A percentile compares a stretch with the other conserved stretches of the same genome.
These are phyloP conservation scores for Drosophila paramelanica DNA, from an alignment of 2,888 invertebrate species.

Conservation along the genomic window DNA sequence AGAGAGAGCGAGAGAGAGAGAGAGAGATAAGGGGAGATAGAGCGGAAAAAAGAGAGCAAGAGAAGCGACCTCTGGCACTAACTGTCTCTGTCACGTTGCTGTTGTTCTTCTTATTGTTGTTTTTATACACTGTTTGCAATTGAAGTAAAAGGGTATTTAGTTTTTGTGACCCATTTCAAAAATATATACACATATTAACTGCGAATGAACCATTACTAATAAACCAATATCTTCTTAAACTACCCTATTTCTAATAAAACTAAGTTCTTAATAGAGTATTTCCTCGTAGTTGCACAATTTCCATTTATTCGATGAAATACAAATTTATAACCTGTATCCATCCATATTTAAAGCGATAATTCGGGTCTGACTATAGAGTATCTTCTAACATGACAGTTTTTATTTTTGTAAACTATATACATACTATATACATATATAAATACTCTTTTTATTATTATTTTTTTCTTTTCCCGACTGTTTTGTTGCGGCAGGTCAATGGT, in stretches of 20 bases:
- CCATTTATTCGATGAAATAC: too few relatives aligned
- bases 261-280: too few relatives aligned
- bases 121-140: neutral
- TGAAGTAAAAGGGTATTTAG: neutral
- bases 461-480: constrained; percentile 1
- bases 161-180: neutral
- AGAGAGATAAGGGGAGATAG: neutral
- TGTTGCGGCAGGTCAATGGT: constrained; percentile 75
- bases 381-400: too few relatives aligned
- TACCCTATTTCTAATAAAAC: too few relatives aligned
- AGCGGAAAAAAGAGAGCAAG: neutral
- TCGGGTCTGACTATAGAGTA: too few relatives aligned
- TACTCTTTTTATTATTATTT: neutral
- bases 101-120: neutral
- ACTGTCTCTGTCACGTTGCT: neutral
- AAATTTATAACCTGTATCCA: too few relatives aligned
- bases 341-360: too few relatives aligned
- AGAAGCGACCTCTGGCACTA: constrained; percentile 3
- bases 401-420: too few relatives aligned
- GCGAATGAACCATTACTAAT: too few relatives aligned
- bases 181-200: too few relatives aligned
- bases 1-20: constrained; percentile 1
- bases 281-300: too few relatives aligned
- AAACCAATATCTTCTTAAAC: too few relatives aligned
- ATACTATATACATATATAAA: neutral